These are phyloP conservation scores for Leptodactylus fuscus DNA, from an alignment of 2,113 vertebrate species.

Conservation along the genomic window DNA sequence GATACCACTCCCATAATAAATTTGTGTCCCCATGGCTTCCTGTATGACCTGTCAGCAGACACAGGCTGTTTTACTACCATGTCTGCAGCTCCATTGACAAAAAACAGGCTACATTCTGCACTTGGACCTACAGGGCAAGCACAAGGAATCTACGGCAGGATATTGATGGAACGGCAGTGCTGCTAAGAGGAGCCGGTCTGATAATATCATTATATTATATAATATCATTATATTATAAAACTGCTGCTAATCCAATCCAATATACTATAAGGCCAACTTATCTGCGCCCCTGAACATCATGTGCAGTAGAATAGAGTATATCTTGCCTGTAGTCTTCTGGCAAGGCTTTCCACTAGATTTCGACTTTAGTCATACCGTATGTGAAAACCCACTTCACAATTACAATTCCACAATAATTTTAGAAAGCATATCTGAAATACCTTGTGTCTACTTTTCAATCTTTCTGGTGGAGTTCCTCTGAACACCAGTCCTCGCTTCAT, in stretches of 20 bases:
- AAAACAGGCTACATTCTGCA: slow-evolving; percentile 2
- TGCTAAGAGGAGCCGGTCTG: not conserved
- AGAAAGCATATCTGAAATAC: too few relatives aligned
- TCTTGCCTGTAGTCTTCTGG: too few relatives aligned
- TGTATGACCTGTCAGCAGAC: not conserved
- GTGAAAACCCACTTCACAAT: too few relatives aligned
- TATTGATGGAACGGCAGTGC: not conserved
- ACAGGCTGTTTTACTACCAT: not conserved
- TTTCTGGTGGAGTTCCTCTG: too few relatives aligned
- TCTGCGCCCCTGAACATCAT: not conserved
- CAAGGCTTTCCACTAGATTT: too few relatives aligned
- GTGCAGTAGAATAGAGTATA: too few relatives aligned
- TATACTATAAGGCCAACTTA: not conserved
- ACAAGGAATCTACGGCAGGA: not conserved
- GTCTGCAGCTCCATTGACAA: not conserved
- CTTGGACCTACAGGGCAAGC: not conserved
- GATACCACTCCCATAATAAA: not conserved
- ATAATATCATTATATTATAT: not conserved
- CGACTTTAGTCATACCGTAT: too few relatives aligned
- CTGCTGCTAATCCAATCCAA: not conserved
- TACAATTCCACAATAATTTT: too few relatives aligned
- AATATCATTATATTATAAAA: too few relatives aligned
- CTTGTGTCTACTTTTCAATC: too few relatives aligned
- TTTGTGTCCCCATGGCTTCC: not conserved
- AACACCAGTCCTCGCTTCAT: too few relatives aligned